These are phyloP conservation scores for Drosophila sechellia DNA, from an alignment of 1,140 invertebrate species.

Conservation along the genomic window DNA sequence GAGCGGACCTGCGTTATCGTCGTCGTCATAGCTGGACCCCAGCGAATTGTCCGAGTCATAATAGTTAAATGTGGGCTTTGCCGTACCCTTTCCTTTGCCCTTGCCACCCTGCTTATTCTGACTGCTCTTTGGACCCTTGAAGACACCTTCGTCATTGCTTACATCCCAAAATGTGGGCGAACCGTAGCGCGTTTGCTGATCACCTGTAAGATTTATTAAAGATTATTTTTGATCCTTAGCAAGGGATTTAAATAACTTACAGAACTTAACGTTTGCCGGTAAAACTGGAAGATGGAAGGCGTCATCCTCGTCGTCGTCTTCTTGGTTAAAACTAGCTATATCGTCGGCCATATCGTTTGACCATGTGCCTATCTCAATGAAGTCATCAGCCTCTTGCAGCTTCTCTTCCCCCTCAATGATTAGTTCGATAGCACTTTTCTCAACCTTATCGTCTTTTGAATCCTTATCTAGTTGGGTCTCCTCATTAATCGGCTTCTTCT, in stretches of 20 bases:
- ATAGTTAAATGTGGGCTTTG: slow-evolving; percentile 50
- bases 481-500: slow-evolving; percentile 27
- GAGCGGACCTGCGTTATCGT: slow-evolving; percentile 35
- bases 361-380: slow-evolving; percentile 95
- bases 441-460: slow-evolving; percentile 38
- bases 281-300: slow-evolving; percentile 70
- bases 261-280: slow-evolving; percentile 86
- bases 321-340: slow-evolving; percentile 55
- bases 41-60: slow-evolving; percentile 80
- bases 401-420: slow-evolving; percentile 79
- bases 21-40: slow-evolving; percentile 69
- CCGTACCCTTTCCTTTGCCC: slow-evolving; percentile 14
- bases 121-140: slow-evolving; percentile 25
- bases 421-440: slow-evolving; percentile 76
- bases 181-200: slow-evolving; percentile 84
- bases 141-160: slow-evolving; percentile 51
- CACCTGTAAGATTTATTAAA: slow-evolving; percentile 27
- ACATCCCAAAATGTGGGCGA: slow-evolving; percentile 86
- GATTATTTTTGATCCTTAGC: neutral
- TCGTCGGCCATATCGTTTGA: slow-evolving; percentile 92
- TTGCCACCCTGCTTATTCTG: slow-evolving; percentile 1
- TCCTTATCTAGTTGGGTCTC: slow-evolving; percentile 27
- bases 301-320: slow-evolving; percentile 83
- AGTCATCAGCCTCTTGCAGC: slow-evolving; percentile 80
- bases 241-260: slow-evolving; percentile 52